Percentiles rank a stretch among this genome's conserved stretches.
Conservation (phyloP, 2,113 vertebrate species). For the Gambusia affinis region DNA sequence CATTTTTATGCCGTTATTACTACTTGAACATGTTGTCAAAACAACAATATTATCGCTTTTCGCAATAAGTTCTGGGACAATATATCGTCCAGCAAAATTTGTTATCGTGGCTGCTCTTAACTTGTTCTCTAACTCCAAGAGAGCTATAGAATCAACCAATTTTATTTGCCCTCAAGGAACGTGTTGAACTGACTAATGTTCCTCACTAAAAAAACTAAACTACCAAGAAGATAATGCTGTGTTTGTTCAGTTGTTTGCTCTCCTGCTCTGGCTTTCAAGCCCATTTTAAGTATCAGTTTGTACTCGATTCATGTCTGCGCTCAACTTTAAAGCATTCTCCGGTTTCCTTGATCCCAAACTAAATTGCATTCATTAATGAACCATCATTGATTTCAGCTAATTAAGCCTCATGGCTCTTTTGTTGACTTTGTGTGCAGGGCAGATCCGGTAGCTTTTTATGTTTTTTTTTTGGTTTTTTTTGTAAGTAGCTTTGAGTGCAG, state of each 20-base stretch:
- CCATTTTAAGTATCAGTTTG: not conserved
- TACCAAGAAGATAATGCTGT: not conserved
- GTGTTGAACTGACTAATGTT: not conserved
- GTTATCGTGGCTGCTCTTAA: not conserved
- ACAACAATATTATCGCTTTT: too few relatives aligned
- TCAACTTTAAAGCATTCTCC: not conserved
- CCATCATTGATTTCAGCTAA: constrained; percentile 17
- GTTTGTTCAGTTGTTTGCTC: not conserved
- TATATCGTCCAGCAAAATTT: too few relatives aligned
- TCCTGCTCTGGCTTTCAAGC: not conserved
- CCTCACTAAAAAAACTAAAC: not conserved
- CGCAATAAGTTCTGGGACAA: too few relatives aligned
- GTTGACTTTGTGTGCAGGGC: not conserved
- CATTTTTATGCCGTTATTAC: too few relatives aligned
- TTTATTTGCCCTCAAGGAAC: not conserved
- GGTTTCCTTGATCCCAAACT: not conserved
- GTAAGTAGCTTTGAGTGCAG: constrained; percentile 2
- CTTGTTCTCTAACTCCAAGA: not conserved
- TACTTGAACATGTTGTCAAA: too few relatives aligned
- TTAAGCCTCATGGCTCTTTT: constrained; percentile 1
- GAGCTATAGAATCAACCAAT: not conserved
- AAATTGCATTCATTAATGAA: constrained; percentile 17
- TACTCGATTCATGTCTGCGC: not conserved
- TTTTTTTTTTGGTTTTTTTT: not conserved
- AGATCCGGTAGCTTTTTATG: constrained; percentile 1